Conservation (phyloP, 2,888 invertebrate species). For the Scaptomyza parva region DNA sequence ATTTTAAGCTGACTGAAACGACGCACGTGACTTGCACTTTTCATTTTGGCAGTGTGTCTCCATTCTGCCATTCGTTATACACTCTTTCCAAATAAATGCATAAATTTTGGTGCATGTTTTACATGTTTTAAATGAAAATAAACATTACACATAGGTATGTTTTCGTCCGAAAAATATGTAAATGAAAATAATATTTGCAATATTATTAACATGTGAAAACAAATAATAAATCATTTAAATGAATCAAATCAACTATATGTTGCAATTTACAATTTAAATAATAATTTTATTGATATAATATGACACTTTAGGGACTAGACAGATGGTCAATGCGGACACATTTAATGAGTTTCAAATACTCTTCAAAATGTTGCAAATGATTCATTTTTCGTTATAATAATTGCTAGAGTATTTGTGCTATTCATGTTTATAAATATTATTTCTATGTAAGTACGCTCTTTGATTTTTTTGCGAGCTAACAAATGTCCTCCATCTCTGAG, state of each 20-base stretch:
- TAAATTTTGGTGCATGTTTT: background rate
- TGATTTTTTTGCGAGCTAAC: constrained; percentile 2
- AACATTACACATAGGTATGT: background rate
- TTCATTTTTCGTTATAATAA: background rate
- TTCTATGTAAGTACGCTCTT: background rate
- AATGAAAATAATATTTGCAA: background rate
- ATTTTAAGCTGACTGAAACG: constrained; percentile 46
- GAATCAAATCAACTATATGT: background rate
- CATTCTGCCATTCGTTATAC: background rate
- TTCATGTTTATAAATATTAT: background rate
- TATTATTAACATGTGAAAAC: background rate
- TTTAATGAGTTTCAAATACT: background rate
- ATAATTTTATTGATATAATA: background rate
- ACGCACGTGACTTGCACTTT: constrained; percentile 56
- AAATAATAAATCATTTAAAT: background rate
- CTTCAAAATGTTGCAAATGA: background rate
- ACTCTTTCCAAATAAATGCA: background rate
- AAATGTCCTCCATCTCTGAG: constrained; percentile 5
- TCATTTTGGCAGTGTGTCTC: background rate
- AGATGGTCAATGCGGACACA: background rate
- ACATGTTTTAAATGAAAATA: background rate
- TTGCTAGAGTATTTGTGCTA: constrained; percentile 1
- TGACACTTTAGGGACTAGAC: background rate
- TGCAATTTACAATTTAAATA: background rate
- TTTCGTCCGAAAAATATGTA: background rate